Evolutionary conservation across 2,797 vertebrate species (phyloP), one percentile per base, ranked within the genome.

Genomic region (Myotis myotis): DNA sequence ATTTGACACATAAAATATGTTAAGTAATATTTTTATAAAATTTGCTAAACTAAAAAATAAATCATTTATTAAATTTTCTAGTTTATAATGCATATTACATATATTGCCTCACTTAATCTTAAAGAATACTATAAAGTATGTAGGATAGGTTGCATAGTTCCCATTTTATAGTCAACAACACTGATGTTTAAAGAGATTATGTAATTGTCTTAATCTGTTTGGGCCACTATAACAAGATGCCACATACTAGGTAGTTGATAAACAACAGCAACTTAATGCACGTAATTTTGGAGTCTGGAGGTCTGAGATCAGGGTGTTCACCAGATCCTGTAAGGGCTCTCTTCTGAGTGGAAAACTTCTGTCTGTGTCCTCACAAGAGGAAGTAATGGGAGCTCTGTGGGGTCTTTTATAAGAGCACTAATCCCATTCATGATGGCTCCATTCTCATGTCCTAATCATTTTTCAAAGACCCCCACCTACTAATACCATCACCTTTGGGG

Each of bases 1-100:
- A 47, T 64, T 64, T 81, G 16, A 70, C 76, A 80, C 62, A 53
- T 30, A 80, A 86, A 62, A 4, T 23, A 6, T 41, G 6, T 47
- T 84, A 68, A 68, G 15, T 36, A 49, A 36, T 41, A 7, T 41
- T 89, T 95, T 57, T 51, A 38, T 44, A 64, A n/a, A 82, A 33
- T 60, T 64, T 23, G 78, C 25, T 49, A 91, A 87, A 60, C 25
- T 53, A 44, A 80, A 94, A 93, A 64, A 72, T 49, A 49, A 30
- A 25, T 84, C 13, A n/a, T 25, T 57, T 86, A 36, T 83, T 75
- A 80, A 36, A 74, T 93, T 75, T 95, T 95, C 33, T 76, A 76
- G 28, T 22, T 89, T 86, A 51, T 76, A 55, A 94, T 38, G 9
- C 49, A 5, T 62, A n/a, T 62, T 62, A 30, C 28, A 62, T 30